Evolutionary conservation across 2,797 vertebrate species (phyloP).

Genomic region (Sitta carolinensis): DNA sequence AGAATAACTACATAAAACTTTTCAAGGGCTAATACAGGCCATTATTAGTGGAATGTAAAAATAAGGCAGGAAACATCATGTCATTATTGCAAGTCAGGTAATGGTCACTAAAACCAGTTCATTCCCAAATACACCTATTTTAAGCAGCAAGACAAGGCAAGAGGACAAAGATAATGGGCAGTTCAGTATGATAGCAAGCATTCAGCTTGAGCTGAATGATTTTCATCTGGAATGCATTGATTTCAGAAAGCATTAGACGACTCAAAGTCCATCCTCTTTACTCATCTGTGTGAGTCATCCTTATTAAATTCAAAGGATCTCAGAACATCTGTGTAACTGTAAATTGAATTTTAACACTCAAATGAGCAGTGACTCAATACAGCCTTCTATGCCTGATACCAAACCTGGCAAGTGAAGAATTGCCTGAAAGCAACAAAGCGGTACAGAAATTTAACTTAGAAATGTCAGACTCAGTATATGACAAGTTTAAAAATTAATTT

Average conservation of each 20-base stretch:
- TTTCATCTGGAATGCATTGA: constrained; percentile 69
- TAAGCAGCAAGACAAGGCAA: constrained; percentile 27
- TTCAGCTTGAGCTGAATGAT: constrained; percentile 8
- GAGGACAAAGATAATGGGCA: constrained; percentile 47
- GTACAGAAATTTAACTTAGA: constrained; percentile 5
- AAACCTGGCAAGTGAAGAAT: constrained; percentile 12
- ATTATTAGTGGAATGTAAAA: neutral
- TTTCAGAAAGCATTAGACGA: constrained; percentile 65
- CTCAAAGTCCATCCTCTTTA: constrained; percentile 54
- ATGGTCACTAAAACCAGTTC: constrained; percentile 25
- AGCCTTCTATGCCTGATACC: neutral
- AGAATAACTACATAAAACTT: neutral
- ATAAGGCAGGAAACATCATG: constrained; percentile 2
- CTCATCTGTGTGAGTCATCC: constrained; percentile 62
- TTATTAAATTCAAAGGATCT: constrained; percentile 69
- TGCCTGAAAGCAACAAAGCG: neutral
- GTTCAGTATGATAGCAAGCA: neutral
- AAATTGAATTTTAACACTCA: constrained; percentile 68
- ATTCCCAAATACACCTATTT: constrained; percentile 22
- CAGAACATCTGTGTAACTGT: constrained; percentile 54
- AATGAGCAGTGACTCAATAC: constrained; percentile 42
- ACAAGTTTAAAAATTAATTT: constrained; percentile 26
- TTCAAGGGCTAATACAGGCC: neutral
- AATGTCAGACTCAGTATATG: neutral
- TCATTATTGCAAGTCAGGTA: constrained; percentile 6